Evolutionary conservation across 1,140 invertebrate genomes (phyloP).

Genomic region (Cryptotermes secundus): DNA sequence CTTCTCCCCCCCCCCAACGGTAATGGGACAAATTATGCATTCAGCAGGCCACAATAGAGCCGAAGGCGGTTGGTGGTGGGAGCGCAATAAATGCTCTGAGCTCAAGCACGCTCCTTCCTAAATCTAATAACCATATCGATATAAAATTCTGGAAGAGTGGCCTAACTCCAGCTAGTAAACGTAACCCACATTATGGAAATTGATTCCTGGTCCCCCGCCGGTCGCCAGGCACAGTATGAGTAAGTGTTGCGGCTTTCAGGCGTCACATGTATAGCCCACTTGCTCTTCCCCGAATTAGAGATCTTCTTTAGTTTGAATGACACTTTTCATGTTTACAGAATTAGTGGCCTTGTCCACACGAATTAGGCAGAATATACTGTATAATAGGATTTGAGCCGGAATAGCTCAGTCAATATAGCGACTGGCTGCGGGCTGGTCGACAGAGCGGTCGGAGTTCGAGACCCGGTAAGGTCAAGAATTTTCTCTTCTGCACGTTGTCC

Average conservation of each 20-base stretch:
- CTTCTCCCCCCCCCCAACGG: not conserved
- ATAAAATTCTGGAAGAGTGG: not conserved
- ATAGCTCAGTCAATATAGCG: no score
- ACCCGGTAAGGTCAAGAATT: no score
- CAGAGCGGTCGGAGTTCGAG: no score
- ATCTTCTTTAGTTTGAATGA: not conserved
- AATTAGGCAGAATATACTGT: no score
- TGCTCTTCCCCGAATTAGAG: no score
- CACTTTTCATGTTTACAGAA: not conserved
- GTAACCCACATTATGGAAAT: not conserved
- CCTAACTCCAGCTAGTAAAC: not conserved
- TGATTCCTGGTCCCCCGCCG: not conserved
- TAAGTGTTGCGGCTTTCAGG: not conserved
- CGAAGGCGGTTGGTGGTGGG: not conserved
- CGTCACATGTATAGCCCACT: not conserved
- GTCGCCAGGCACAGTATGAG: no score
- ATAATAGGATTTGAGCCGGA: no score
- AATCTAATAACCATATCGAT: constrained; percentile 17
- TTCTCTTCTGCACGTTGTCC: no score
- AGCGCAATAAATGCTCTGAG: not conserved
- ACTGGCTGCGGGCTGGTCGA: no score
- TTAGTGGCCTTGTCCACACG: no score
- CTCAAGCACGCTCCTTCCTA: constrained; percentile 6
- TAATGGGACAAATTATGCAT: constrained; percentile 10
- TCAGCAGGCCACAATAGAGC: constrained; percentile 8